A percentile compares a stretch with the other conserved stretches of the same genome.
Conservation (phyloP, 2,797 vertebrate genomes). For the Falco columbarius region DNA sequence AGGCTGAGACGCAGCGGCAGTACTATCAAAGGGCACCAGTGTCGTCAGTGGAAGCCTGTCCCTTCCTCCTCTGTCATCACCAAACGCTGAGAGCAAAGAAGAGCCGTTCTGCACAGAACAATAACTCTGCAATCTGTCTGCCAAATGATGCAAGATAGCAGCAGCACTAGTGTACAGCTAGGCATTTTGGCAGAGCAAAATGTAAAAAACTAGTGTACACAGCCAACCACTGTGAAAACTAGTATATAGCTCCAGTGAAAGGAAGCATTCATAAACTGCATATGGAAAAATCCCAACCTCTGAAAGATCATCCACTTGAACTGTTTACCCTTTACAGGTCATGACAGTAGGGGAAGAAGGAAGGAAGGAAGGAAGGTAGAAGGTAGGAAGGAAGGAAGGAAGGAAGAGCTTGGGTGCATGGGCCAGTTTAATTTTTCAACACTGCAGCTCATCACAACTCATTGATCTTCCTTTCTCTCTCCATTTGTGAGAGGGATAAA, state of each 20-base stretch:
- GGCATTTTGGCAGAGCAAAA: background rate
- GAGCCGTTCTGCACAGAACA: background rate
- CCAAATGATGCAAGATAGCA: background rate
- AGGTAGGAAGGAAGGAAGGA: background rate
- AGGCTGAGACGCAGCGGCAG: background rate
- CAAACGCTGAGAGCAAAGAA: background rate
- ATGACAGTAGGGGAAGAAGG: background rate
- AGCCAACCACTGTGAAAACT: background rate
- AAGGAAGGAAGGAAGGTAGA: too few relatives aligned
- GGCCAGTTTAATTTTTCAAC: background rate
- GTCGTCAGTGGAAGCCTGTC: slow-evolving; percentile 4
- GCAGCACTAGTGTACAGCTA: background rate
- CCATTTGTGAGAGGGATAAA: background rate
- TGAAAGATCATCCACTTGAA: background rate
- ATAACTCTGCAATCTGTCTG: background rate
- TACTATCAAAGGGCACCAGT: background rate
- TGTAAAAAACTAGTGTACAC: rapidly evolving
- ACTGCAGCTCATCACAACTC: background rate
- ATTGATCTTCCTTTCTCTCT: background rate
- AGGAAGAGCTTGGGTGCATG: background rate
- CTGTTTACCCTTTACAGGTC: background rate
- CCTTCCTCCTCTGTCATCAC: slow-evolving; percentile 50
- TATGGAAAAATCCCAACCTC: background rate
- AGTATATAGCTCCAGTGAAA: background rate
- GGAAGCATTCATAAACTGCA: background rate